Evolutionary conservation across 1,140 invertebrate genomes (phyloP).

Genomic region (Heterodera carotae): DNA sequence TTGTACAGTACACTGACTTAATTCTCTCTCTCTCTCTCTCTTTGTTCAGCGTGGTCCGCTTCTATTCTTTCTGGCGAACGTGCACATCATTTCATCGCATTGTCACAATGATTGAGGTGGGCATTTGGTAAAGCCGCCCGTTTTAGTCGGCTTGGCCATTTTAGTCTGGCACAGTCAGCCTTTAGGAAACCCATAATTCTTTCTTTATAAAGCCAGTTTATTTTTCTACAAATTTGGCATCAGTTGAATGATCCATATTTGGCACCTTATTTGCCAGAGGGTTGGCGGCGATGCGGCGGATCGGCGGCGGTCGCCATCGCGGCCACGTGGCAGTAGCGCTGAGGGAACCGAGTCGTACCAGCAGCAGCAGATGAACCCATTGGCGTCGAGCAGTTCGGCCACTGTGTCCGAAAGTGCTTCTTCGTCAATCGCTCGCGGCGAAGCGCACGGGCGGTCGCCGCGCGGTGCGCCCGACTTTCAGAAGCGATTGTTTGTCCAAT

Average conservation of each 20-base stretch:
- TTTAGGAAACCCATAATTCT: too few relatives aligned
- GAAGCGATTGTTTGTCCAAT: conserved; percentile 61
- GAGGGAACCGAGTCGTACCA: neutral
- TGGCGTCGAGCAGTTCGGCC: conserved; percentile 13
- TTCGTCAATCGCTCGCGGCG: conserved; percentile 9
- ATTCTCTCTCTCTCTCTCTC: neutral
- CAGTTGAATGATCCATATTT: too few relatives aligned
- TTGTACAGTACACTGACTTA: neutral
- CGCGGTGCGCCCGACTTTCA: conserved; percentile 45
- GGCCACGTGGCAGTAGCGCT: neutral
- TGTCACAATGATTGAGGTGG: conserved; percentile 65
- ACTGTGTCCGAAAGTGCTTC: conserved; percentile 12
- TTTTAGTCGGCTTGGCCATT: too few relatives aligned
- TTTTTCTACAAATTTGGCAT: too few relatives aligned
- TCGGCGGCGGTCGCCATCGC: conserved; percentile 9
- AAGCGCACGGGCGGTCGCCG: conserved; percentile 1
- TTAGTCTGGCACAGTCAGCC: too few relatives aligned
- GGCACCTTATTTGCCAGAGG: neutral
- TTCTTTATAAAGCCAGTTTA: too few relatives aligned
- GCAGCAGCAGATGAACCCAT: conserved; percentile 13
- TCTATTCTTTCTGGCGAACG: conserved; percentile 65
- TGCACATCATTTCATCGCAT: conserved; percentile 65
- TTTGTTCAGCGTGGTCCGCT: conserved; percentile 60
- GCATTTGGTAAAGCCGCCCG: neutral
- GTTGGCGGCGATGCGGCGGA: neutral